phyloP scores from a whole-genome alignment of 2,113 vertebrate genomes.

The Mesocricetus auratus region DNA sequence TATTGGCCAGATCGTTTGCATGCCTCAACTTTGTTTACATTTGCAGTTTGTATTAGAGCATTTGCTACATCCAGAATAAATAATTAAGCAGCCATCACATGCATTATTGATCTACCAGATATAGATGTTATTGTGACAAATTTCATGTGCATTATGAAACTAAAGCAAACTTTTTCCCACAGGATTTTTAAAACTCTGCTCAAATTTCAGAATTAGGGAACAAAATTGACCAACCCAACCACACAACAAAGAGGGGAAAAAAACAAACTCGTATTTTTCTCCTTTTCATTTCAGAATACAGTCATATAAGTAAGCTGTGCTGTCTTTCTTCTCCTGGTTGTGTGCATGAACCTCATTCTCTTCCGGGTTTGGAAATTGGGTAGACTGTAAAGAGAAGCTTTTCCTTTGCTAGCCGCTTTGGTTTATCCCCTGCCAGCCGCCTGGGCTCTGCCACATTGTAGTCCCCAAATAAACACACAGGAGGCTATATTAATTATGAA shows the following conservation, averaged over 20 bases:
- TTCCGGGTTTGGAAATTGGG: not conserved
- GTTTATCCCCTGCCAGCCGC: too few species aligned
- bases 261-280: not conserved
- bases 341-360: not conserved
- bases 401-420: too few species aligned
- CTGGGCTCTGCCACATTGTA: too few species aligned
- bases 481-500: too few species aligned
- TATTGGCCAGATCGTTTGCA: constrained; percentile 68
- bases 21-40: constrained; percentile 78
- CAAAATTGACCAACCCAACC: not conserved
- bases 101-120: constrained; percentile 79
- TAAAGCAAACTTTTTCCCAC: constrained; percentile 72
- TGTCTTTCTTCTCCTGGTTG: not conserved
- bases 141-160: constrained; percentile 70
- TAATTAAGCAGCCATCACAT: constrained; percentile 84
- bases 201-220: constrained; percentile 21
- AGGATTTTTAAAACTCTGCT: constrained; percentile 48
- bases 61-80: constrained; percentile 81
- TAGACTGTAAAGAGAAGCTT: too few species aligned
- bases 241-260: not conserved
- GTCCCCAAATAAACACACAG: too few species aligned
- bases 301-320: not conserved
- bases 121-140: constrained; percentile 66
- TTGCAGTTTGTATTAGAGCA: constrained; percentile 83
- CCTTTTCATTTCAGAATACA: not conserved